Conservation (phyloP, 2,888 invertebrate genomes). For the Erebia aethiops region DNA sequence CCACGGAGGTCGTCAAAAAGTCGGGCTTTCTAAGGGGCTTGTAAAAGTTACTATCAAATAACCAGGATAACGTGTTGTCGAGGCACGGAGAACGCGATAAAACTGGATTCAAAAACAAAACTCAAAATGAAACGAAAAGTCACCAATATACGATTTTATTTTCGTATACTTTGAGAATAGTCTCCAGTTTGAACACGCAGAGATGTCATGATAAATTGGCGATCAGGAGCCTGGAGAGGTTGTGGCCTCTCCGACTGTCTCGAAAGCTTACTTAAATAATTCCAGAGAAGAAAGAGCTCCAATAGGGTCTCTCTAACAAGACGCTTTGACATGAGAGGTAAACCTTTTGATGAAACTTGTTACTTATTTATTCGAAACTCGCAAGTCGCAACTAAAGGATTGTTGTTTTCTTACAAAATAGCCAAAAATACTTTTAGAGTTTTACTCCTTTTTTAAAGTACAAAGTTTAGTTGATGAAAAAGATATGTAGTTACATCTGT, state of each 20-base stretch:
- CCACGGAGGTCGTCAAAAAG: too few species aligned
- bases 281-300: constrained; percentile 43
- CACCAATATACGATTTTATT: not conserved
- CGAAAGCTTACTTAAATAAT: constrained; percentile 66
- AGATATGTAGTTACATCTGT: not conserved
- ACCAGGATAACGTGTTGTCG: too few species aligned
- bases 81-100: too few species aligned
- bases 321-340: constrained; percentile 27
- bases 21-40: too few species aligned
- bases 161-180: constrained; percentile 42
- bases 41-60: too few species aligned
- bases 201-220: constrained; percentile 63
- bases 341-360: constrained; percentile 34
- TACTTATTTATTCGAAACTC: constrained; percentile 21
- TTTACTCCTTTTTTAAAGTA: not conserved
- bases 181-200: constrained; percentile 43
- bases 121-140: not conserved
- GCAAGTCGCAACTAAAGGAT: constrained; percentile 15
- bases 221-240: constrained; percentile 52
- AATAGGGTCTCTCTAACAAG: constrained; percentile 34
- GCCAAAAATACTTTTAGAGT: constrained; percentile 14
- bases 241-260: constrained; percentile 61
- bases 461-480: not conserved
- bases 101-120: too few species aligned
- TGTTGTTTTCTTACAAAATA: constrained; percentile 3